Evolutionary conservation across 1,140 invertebrate genomes (phyloP), one percentile per base, ranked within the genome.

Genomic region (Trachelipus rathkii): DNA sequence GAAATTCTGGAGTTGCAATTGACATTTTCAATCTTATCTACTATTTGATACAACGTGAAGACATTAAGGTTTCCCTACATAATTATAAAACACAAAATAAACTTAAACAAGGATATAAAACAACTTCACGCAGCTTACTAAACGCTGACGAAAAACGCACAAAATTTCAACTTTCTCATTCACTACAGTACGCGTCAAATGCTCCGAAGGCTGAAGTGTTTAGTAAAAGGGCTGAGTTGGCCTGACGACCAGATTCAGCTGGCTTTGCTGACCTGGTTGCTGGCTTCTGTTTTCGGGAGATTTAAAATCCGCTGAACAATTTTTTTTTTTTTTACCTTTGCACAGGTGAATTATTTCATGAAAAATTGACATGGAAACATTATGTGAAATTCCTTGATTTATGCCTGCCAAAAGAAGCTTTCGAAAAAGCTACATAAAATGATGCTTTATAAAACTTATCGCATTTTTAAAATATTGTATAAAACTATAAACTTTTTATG

Each of bases 1-100:
- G 88, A 84, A 93, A 93, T 85, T 92, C 90, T 44, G 73, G 77
- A 10, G 77, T 72, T 21, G 77, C n/a, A 75, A 79, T 77, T n/a
- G 44, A 71, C 45, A 46, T 53, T 45, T 19, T 50, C 13, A 11
- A 4, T 11, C 10, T 11, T 13, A 70, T 70, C 23, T 15, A 70
- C 50, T 60, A 60, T 1, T 60, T 13, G 8, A 60, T 15, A 19
- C 50, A 60, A 60, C 33, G 33, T 33, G 33, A 33, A 60, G 1
- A 15, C 11, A 19, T 60, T 13, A 60, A 60, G 11, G 11, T 60
- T 60, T 8, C 50, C 11, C 50, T 60, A 60, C 50, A 60, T 60
- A 60, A 15, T 19, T 60, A 60, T 19, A 15, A 3, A 13, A 60
- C 11, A 60, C 1, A 19, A 60, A 15, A 1, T 19, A 15, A 19